These are phyloP conservation scores for Monochamus saltuarius DNA, from an alignment of 1,140 invertebrate genomes.

Conservation along the genomic window DNA sequence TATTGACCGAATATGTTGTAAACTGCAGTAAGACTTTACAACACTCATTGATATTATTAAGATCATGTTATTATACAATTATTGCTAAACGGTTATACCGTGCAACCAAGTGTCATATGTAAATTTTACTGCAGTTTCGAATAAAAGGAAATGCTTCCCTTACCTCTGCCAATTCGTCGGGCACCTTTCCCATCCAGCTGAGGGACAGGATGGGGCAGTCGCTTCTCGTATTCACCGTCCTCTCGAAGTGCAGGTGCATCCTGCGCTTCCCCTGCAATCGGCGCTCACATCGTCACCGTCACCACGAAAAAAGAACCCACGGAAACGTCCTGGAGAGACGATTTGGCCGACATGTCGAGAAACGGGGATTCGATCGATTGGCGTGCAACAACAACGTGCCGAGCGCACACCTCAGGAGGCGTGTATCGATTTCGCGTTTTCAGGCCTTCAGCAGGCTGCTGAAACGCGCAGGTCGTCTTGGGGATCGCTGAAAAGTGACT, in stretches of 20 bases:
- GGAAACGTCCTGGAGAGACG: no score
- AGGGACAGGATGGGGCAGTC: constrained; percentile 93
- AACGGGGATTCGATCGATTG: background rate
- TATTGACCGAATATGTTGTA: no score
- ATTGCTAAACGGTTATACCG: no score
- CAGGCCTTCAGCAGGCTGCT: constrained; percentile 10
- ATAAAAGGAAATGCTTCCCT: constrained; percentile 39
- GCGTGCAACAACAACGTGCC: background rate
- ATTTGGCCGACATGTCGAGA: background rate
- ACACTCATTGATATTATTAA: no score
- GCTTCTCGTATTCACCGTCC: constrained; percentile 87
- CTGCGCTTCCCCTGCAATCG: constrained; percentile 1
- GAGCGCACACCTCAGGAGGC: no score
- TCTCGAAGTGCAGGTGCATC: constrained; percentile 92
- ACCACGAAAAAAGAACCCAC: no score
- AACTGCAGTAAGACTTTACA: no score
- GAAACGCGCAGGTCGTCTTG: constrained; percentile 3
- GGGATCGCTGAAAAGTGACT: no score
- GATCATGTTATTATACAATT: no score
- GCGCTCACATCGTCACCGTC: no score
- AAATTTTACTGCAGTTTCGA: no score
- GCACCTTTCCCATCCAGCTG: constrained; percentile 98
- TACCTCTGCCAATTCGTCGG: constrained; percentile 91
- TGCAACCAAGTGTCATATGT: no score
- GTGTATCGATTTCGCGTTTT: constrained; percentile 11